phyloP scores from a whole-genome alignment of 2,797 vertebrate species.

The Macrochelys suwanniensis region DNA sequence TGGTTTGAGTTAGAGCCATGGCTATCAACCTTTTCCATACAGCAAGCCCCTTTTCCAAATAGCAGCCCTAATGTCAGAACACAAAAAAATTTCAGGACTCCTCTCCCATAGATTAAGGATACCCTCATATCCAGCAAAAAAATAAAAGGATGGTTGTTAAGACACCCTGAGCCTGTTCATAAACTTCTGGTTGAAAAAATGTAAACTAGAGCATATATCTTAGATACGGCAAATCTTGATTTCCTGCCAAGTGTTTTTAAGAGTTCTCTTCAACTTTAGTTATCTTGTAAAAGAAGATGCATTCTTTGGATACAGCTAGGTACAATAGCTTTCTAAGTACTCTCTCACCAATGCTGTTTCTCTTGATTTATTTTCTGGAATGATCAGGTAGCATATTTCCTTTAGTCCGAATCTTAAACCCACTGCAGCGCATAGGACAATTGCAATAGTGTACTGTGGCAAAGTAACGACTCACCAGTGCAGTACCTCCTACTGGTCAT shows the following conservation, averaged over 20 bases:
- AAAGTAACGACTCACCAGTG: no score
- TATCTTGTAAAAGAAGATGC: constrained; percentile 34
- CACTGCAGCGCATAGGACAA: neutral
- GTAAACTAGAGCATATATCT: neutral
- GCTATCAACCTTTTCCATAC: constrained; percentile 61
- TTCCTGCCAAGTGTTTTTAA: constrained; percentile 42
- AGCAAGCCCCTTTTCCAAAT: constrained; percentile 39
- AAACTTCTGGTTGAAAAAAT: neutral
- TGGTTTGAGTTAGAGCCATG: constrained; percentile 70
- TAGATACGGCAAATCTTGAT: neutral
- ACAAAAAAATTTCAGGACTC: constrained; percentile 1
- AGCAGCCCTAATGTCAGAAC: constrained; percentile 24
- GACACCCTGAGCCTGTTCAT: neutral
- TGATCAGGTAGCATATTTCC: neutral
- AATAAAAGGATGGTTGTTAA: neutral
- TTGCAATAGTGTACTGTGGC: neutral
- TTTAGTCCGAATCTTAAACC: constrained; percentile 19
- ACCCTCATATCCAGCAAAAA: neutral
- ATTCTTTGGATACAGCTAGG: constrained; percentile 38
- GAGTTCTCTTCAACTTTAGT: neutral
- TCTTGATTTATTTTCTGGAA: neutral
- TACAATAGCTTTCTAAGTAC: constrained; percentile 13
- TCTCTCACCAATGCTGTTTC: neutral
- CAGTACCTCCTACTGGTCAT: no score
- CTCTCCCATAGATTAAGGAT: neutral